Evolutionary conservation across 92 coral and sea anemone genomes (phyloP), one percentile per base, ranked within the genome.

Genomic region (Epizoanthus ramosus): DNA sequence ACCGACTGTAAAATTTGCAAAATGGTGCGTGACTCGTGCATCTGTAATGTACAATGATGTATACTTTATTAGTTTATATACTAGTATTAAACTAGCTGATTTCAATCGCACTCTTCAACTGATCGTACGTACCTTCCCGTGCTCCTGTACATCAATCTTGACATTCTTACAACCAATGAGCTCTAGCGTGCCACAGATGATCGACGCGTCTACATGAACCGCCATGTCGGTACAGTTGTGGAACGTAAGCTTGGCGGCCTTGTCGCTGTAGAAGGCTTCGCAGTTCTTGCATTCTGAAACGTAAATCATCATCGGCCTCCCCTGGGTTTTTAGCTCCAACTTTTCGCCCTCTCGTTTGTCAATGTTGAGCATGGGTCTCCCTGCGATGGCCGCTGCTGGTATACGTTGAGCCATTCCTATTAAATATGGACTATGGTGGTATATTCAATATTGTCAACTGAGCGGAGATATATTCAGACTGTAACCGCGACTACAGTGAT

Each of bases 351-450:
- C 82, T 61, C 66, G 41, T 8, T 77, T 77, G 9, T 35, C 71
- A 47, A 77, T 37, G n/a, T 68, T 60, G 57, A 77, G 82, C 50
- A 69, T 60, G 5, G 82, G 82, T 69, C 82, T 21, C 41, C 71
- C 82, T 41, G 82, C 82, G 57, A 77, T 77, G 6, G 82, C 82
- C 12, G 71, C 71, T 10, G 82, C 82, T 10, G 82, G 82, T 33
- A 77, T 77, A 16, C 9, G 37, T 31, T 37, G 57, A 0, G 82
- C 82, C 82, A 77, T 77, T 24, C 19, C 14, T 72, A 43, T 6
- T 45, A n/a, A 17, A 7, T 47, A 2, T 47, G 10, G 53, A 6
- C 53, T 0, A 47, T 10, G 14, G 14, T 50, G 6, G 9, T 43
- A 10, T 50, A 1, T 50, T 9, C 3, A 15, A 47, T 9, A 8